Conservation (phyloP, 30 jellyfish, hydroid and myxozoan genomes). For the Catostylus mosaicus region DNA sequence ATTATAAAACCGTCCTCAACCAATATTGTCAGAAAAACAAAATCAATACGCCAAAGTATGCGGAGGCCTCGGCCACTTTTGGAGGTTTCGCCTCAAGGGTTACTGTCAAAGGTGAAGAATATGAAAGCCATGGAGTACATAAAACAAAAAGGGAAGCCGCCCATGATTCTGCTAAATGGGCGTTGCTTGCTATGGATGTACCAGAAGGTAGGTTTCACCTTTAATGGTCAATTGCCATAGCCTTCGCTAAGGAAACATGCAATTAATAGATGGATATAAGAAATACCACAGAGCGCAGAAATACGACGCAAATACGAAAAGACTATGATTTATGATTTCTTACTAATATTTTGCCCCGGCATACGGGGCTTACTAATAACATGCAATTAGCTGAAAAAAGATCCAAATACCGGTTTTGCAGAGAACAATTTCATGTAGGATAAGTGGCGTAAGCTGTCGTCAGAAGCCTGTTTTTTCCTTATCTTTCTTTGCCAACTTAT, state of each 20-base stretch:
- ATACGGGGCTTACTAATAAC: too few relatives aligned
- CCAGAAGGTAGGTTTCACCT: constrained; percentile 56
- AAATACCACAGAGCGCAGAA: too few relatives aligned
- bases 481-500: too few relatives aligned
- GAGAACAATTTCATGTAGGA: too few relatives aligned
- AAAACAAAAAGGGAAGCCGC: constrained; percentile 74
- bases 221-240: neutral
- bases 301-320: too few relatives aligned
- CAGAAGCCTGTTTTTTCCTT: too few relatives aligned
- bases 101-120: constrained; percentile 32
- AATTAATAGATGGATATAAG: too few relatives aligned
- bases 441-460: too few relatives aligned
- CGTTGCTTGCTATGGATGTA: constrained; percentile 73
- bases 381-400: too few relatives aligned
- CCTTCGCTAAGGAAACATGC: neutral
- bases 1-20: constrained; percentile 70
- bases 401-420: too few relatives aligned
- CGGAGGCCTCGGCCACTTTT: constrained; percentile 52
- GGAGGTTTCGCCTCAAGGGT: constrained; percentile 85
- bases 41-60: constrained; percentile 69
- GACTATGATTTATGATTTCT: too few relatives aligned
- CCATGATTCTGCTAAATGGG: constrained; percentile 86
- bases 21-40: constrained; percentile 82
- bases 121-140: constrained; percentile 47
- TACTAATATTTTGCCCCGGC: too few relatives aligned